A percentile compares a stretch with the other conserved stretches of the same genome.
Evolutionary conservation across 2,888 invertebrate genomes (phyloP).

Genomic region (Thereva nobilitata): DNA sequence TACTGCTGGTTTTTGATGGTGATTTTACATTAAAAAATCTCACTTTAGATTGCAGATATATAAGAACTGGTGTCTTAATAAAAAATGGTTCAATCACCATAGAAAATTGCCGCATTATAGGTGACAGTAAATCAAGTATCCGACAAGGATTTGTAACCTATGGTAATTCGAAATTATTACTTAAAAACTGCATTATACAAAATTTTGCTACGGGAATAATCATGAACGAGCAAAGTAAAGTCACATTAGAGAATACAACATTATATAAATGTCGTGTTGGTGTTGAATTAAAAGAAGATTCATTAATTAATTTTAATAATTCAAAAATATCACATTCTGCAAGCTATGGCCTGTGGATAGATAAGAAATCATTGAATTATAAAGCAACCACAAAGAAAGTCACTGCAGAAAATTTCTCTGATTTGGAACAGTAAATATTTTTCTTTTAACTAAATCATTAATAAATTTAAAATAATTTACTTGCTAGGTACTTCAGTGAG

Average conservation of each 20-base stretch:
- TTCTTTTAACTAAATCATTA: background rate
- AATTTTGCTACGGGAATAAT: slow-evolving; percentile 62
- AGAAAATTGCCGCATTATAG: slow-evolving; percentile 61
- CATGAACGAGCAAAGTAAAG: slow-evolving; percentile 55
- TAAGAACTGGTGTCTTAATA: slow-evolving; percentile 61
- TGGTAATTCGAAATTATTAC: slow-evolving; percentile 55
- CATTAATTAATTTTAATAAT: slow-evolving; percentile 59
- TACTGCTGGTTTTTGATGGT: slow-evolving; percentile 62
- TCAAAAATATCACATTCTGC: slow-evolving; percentile 58
- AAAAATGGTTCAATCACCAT: slow-evolving; percentile 60
- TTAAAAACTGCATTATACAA: slow-evolving; percentile 60
- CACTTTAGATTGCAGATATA: slow-evolving; percentile 60
- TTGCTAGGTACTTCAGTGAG: slow-evolving; percentile 26
- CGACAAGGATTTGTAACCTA: slow-evolving; percentile 62
- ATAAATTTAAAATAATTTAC: background rate
- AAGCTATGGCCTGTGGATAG: slow-evolving; percentile 61
- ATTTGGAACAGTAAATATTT: slow-evolving; percentile 43
- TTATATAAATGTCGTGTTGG: slow-evolving; percentile 51
- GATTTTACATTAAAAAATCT: slow-evolving; percentile 62
- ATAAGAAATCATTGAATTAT: slow-evolving; percentile 51
- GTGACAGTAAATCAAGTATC: slow-evolving; percentile 60
- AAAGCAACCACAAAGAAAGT: slow-evolving; percentile 44
- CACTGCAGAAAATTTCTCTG: slow-evolving; percentile 36
- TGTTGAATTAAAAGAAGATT: slow-evolving; percentile 48
- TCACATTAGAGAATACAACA: slow-evolving; percentile 49